Evolutionary conservation across 2,113 vertebrate species (phyloP), one percentile per base, ranked within the genome.

Genomic region (Tenrec ecaudatus): DNA sequence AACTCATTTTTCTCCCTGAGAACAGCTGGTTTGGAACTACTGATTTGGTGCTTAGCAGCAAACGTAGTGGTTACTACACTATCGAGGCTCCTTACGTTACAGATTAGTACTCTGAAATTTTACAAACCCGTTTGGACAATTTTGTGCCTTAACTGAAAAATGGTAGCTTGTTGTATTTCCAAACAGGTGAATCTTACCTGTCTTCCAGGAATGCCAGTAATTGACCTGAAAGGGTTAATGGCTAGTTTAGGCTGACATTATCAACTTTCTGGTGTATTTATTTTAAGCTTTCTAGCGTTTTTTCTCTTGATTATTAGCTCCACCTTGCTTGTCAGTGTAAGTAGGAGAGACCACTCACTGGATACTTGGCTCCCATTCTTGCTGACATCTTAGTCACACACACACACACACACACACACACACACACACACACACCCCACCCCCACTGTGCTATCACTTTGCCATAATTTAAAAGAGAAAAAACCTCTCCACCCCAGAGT

Each of bases 211-310:
- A 66, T 89, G 69, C 33, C n/a, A 83, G 33, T 31, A 84, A 27
- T 20, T 69, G 29, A 96, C 64, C 53, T 79, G 33, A 87, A 83
- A 87, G 43, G 89, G 47, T 22, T 94, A 86, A 23, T 82, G 64
- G 47, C 69, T 88, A 23, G 14, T 86, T 80, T 33, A 53, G 57
- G n/a, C 31, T 31, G 40, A 57, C 31, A 7, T 66, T 6, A 84
- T 27, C 40, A 66, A 66, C 57, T 77, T 86, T 38, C n/a, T 31
- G 92, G 15, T 16, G 16, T 82, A 33, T 76, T 53, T 53, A 62
- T 81, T 2, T 87, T 87, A 2, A 20, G 58, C 29, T 76, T 86
- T 86, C 20, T 60, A 31, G n/a, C 68, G 31, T 43, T 69, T 62
- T 83, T 40, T 31, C n/a, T 80, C 77, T 23, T 47, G 86, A 68